Evolutionary conservation across 2,113 vertebrate genomes (phyloP).

Genomic region (Callocephalon fimbriatum): DNA sequence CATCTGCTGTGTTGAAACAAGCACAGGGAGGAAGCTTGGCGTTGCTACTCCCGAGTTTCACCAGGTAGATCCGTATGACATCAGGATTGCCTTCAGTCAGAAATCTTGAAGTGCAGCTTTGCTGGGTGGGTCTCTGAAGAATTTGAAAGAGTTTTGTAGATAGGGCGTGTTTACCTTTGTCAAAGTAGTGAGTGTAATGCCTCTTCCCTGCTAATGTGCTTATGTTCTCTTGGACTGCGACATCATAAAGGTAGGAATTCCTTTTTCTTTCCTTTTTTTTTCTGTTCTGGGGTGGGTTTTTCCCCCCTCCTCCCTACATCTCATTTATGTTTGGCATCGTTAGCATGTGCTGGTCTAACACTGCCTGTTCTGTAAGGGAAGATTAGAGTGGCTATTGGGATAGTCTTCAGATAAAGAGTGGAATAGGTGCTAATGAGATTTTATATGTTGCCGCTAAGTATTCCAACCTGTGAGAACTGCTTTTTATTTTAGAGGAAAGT

Average conservation of each 20-base stretch:
- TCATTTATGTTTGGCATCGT: neutral
- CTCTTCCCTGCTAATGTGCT: neutral
- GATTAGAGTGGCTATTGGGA: neutral
- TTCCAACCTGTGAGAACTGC: neutral
- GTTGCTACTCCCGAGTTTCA: conserved; percentile 48
- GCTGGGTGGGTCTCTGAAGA: conserved; percentile 84
- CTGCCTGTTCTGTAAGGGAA: neutral
- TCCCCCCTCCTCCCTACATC: neutral
- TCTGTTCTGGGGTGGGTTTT: neutral
- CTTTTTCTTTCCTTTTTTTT: neutral
- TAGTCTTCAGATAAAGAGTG: neutral
- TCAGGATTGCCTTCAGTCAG: conserved; percentile 71
- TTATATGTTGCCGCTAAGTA: neutral
- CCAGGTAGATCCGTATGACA: conserved; percentile 33
- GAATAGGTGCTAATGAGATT: neutral
- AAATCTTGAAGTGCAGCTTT: conserved; percentile 82
- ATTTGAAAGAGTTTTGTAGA: conserved; percentile 70
- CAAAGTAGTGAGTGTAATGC: neutral
- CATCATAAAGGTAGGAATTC: conserved; percentile 71
- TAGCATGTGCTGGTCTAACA: neutral
- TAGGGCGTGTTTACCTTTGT: conserved; percentile 68
- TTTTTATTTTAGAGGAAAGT: neutral
- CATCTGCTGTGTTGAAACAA: conserved; percentile 52
- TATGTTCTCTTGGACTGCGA: neutral
- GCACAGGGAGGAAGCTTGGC: neutral